phyloP scores from a whole-genome alignment of 2,888 invertebrate genomes.

The Eupsilia transversa region DNA sequence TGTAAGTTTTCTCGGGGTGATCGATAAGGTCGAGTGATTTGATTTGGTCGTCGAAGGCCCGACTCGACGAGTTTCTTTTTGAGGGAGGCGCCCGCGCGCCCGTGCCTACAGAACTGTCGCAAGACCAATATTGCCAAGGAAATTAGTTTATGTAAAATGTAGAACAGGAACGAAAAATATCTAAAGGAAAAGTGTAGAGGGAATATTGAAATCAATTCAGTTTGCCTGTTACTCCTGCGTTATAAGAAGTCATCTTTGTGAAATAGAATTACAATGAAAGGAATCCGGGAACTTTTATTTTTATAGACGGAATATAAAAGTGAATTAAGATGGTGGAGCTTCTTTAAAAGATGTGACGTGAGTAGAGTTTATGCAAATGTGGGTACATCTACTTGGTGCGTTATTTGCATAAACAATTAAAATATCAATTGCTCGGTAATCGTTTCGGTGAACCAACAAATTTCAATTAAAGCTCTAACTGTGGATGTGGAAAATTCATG shows the following conservation, averaged over 20 bases:
- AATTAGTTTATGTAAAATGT: slow-evolving; percentile 91
- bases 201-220: slow-evolving; percentile 87
- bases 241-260: slow-evolving; percentile 77
- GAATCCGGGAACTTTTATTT: slow-evolving; percentile 64
- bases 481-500: slow-evolving; percentile 77
- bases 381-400: slow-evolving; percentile 45
- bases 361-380: slow-evolving; percentile 46
- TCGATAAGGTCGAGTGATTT: slow-evolving; percentile 89
- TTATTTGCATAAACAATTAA: slow-evolving; percentile 79
- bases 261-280: slow-evolving; percentile 77
- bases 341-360: slow-evolving; percentile 27
- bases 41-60: slow-evolving; percentile 87
- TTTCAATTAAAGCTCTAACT: slow-evolving; percentile 81
- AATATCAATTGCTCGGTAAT: slow-evolving; percentile 79
- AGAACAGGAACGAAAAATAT: slow-evolving; percentile 89
- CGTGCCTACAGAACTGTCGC: slow-evolving; percentile 88
- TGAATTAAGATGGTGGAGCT: slow-evolving; percentile 39
- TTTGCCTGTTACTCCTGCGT: slow-evolving; percentile 80
- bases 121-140: slow-evolving; percentile 90
- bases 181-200: slow-evolving; percentile 84
- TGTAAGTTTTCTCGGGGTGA: slow-evolving; percentile 85
- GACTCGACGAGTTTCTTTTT: slow-evolving; percentile 86
- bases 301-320: slow-evolving; percentile 54
- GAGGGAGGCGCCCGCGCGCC: slow-evolving; percentile 85
- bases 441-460: slow-evolving; percentile 76